Evolutionary conservation across 2,797 vertebrate genomes (phyloP).

Genomic region (Mormyrops attenuatus): DNA sequence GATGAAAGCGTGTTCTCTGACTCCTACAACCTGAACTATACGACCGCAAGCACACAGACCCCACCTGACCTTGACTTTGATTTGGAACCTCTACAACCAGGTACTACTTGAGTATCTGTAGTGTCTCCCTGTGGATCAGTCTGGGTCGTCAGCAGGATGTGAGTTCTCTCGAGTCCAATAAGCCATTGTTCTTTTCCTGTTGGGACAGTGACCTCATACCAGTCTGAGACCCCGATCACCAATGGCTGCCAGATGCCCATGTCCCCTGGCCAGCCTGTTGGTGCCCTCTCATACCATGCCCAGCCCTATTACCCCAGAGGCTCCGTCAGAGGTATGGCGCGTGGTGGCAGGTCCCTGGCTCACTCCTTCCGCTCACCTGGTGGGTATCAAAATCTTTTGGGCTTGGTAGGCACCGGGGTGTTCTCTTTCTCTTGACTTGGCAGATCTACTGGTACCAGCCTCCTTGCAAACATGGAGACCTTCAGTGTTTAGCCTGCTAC

Average conservation of each 20-base stretch:
- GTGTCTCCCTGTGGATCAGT: background rate
- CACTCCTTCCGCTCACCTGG: conserved; percentile 69
- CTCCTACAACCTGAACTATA: conserved; percentile 64
- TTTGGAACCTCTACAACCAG: conserved; percentile 60
- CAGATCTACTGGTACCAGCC: background rate
- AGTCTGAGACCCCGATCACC: conserved; percentile 67
- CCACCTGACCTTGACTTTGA: conserved; percentile 76
- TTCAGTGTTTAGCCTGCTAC: background rate
- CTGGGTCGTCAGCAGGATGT: background rate
- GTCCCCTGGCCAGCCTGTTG: conserved; percentile 64
- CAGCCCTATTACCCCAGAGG: conserved; percentile 71
- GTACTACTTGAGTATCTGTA: conserved; percentile 48
- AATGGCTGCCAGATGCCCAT: conserved; percentile 69
- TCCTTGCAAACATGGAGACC: background rate
- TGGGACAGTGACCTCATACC: conserved; percentile 61
- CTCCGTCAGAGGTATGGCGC: conserved; percentile 72
- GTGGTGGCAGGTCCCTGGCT: conserved; percentile 66
- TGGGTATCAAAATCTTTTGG: conserved; percentile 66
- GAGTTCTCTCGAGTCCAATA: background rate
- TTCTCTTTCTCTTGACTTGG: background rate
- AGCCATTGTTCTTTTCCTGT: conserved; percentile 20
- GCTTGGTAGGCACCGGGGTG: background rate
- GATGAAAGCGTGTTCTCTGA: conserved; percentile 57
- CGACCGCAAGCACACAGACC: conserved; percentile 85
- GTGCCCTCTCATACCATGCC: conserved; percentile 57